Evolutionary conservation across 2,113 vertebrate genomes (phyloP), one percentile per base, ranked within the genome.

Genomic region (Mesembrinibis cayennensis): DNA sequence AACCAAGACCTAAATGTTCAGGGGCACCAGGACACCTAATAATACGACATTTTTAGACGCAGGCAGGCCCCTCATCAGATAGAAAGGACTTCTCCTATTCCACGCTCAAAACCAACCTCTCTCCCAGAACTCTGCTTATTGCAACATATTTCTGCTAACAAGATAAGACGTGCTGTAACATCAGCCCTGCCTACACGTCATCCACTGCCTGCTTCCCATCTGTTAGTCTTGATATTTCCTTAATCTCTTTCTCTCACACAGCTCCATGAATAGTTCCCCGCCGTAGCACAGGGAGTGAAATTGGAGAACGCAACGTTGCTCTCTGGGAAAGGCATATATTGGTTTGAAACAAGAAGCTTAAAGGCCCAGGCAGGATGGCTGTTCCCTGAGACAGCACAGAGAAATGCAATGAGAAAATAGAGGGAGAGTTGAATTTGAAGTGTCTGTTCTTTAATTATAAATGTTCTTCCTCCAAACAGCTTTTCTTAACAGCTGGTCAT

Each of bases 401-500:
- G 83, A 91, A 89, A 85, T 4, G 27, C 78, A 47, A 26, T 47
- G 76, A 95, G 91, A 94, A 96, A 96, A 94, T 73, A 91, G 93
- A 95, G 84, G 81, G 49, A 70, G 63, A 92, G 95, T 15, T 73
- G 93, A 85, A 85, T 95, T 85, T 94, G 87, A 96, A 96, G 74
- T 83, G 89, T 91, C 93, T 96, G 63, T 63, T 94, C 93, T 93
- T 97, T 96, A 97, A 97, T 97, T 96, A 96, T 96, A 97, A 93
- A 97, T 96, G 90, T 59, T 96, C 95, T 96, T 95, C 94, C 87
- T 95, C 89, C 95, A 95, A 96, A 93, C 95, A 97, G 95, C 94
- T 96, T 97, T 97, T 89, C 93, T 80, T 94, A 97, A 94, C 94
- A 97, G 95, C 93, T 96, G 94, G 91, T 83, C 96, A 97, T 97